Percentiles rank a stretch among this genome's conserved stretches.
These are phyloP conservation scores for Pseudococcus jackbeardsleyi DNA, from an alignment of 2,888 invertebrate genomes.

Conservation along the genomic window DNA sequence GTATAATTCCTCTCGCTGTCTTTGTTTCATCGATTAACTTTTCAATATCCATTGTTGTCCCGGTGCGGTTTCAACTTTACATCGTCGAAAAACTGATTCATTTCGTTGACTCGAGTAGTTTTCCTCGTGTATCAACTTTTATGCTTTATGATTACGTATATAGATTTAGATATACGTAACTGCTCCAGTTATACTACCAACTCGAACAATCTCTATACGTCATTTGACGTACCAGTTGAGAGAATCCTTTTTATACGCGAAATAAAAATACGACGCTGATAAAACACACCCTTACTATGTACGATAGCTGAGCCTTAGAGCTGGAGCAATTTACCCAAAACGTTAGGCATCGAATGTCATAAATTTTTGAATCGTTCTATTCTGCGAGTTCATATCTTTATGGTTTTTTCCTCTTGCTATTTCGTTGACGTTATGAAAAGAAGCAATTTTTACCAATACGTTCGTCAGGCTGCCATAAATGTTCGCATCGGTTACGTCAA, in stretches of 20 bases:
- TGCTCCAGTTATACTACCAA: too few relatives aligned
- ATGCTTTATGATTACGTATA: conserved; percentile 28
- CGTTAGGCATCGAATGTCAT: conserved; percentile 3
- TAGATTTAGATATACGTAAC: not conserved
- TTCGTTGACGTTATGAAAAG: not conserved
- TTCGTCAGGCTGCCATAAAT: not conserved
- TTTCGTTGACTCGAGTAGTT: not conserved
- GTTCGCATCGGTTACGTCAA: not conserved
- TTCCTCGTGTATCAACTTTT: conserved; percentile 13
- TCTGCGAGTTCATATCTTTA: conserved; percentile 17
- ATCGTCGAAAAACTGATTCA: conserved; percentile 5
- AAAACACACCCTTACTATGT: not conserved
- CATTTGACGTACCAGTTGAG: not conserved
- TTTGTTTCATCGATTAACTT: conserved; percentile 54
- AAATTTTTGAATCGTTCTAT: conserved; percentile 17
- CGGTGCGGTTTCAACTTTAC: not conserved
- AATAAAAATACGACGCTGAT: conserved; percentile 13
- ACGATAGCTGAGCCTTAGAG: not conserved
- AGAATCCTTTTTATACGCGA: not conserved
- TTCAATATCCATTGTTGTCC: conserved; percentile 1
- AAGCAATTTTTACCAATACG: not conserved
- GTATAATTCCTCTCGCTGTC: conserved; percentile 44
- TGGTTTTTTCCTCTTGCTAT: not conserved
- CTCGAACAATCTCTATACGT: not conserved
- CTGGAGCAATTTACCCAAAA: conserved; percentile 5